Percentiles rank a stretch among this genome's conserved stretches.
Evolutionary conservation across 1,140 invertebrate species (phyloP).

Genomic region (Brachionus angularis): DNA sequence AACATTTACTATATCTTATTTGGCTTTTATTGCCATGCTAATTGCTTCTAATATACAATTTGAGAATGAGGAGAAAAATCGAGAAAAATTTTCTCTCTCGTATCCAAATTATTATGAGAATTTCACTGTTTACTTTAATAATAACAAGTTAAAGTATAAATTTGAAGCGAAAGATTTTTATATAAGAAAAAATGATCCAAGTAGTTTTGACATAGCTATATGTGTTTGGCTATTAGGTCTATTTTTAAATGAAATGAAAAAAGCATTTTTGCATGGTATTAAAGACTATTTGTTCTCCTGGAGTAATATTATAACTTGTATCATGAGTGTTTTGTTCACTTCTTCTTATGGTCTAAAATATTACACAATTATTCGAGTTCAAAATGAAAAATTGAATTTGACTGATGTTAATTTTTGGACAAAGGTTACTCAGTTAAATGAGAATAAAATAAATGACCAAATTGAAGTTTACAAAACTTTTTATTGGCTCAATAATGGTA

Average conservation of each 20-base stretch:
- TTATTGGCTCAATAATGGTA: slow-evolving; percentile 43
- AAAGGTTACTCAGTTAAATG: background rate
- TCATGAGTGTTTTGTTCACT: slow-evolving; percentile 52
- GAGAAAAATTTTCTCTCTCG: background rate
- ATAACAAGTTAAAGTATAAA: background rate
- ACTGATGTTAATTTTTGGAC: slow-evolving; percentile 15
- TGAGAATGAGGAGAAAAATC: background rate
- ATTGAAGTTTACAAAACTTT: slow-evolving; percentile 9
- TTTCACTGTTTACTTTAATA: background rate
- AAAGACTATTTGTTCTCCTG: slow-evolving; percentile 52
- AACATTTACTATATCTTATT: slow-evolving; percentile 62
- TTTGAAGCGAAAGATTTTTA: slow-evolving; percentile 38
- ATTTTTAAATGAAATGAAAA: slow-evolving; percentile 54
- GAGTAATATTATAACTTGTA: slow-evolving; percentile 55
- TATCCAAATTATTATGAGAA: background rate
- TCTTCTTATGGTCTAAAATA: slow-evolving; percentile 51
- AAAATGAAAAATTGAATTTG: slow-evolving; percentile 1
- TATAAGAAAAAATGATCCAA: slow-evolving; percentile 13
- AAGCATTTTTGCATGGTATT: slow-evolving; percentile 51
- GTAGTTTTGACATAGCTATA: slow-evolving; percentile 29
- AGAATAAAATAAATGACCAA: background rate
- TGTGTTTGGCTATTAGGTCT: slow-evolving; percentile 47
- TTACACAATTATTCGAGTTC: slow-evolving; percentile 32
- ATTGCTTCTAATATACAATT: slow-evolving; percentile 50
- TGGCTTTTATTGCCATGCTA: slow-evolving; percentile 65